Base-by-base conservation (phyloP, 2,113 vertebrate species). In the Chrysochloris asiatica region DNA sequence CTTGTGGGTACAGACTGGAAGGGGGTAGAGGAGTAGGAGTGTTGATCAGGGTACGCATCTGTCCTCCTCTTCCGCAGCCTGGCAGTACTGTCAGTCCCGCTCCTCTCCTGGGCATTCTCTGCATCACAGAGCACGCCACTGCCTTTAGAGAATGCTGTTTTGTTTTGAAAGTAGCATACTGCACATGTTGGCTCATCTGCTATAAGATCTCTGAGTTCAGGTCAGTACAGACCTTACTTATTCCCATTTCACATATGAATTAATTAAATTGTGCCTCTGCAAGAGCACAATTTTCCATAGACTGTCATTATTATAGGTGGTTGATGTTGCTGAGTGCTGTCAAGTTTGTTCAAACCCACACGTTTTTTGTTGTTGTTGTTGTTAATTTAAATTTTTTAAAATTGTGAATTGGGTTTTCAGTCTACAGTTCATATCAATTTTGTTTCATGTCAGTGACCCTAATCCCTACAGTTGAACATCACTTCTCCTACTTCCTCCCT, bases 1-100 rank as follows among this genome's bases (percentile, higher is more conserved):
- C 11, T 12, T 10, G 22, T 54, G 36, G 52, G 65, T 82, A 28
- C 61, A 91, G 84, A 69, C 77, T 41, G 84, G 16, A 73, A 81
- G 91, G 14, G 84, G 89, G 77, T 73, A 91, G 93, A 82, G 36
- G 63, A 30, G 67, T 83, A 33, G 93, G 89, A 26, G 81, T 75
- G 54, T 45, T 72, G 48, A 1, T 47, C 52, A 41, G 89, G 83
- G 16, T 0, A 19, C n/a, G 79, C 52, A 9, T 63, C 80, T 96
- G 87, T 11, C 10, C 80, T 79, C 17, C 52, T 80, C 22, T 38
- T 2, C 63, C 10, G 54, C 83, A 48, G 86, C 78, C 86, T 43
- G 36, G 3, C 4, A 14, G 73, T 33, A 50, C 84, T 81, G 86
- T 72, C 83, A 72, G 81, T 50, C 80, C 80, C 38, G 59, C 33